Evolutionary conservation across 1,140 invertebrate genomes (phyloP).

Genomic region (Pseudachorutes palmiensis): DNA sequence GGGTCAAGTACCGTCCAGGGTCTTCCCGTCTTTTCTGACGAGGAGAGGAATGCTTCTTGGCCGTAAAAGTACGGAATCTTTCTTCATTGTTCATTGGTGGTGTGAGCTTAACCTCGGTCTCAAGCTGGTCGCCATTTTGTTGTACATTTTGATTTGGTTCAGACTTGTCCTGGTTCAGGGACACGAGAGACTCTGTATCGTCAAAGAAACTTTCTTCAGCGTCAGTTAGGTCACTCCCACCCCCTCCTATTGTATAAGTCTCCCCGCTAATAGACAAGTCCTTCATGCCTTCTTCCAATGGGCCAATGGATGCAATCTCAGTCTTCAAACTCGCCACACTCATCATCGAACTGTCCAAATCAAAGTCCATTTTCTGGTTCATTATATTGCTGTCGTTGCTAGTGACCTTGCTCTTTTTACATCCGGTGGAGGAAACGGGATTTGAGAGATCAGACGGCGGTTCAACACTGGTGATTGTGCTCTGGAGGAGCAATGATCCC

Average conservation of each 20-base stretch:
- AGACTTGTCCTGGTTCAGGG: background rate
- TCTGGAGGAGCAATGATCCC: background rate
- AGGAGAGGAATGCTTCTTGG: slow-evolving; percentile 2
- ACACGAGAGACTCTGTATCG: background rate
- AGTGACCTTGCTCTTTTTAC: background rate
- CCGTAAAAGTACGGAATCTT: background rate
- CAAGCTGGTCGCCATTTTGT: background rate
- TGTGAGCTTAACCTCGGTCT: background rate
- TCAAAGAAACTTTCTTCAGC: slow-evolving; percentile 11
- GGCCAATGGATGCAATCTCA: slow-evolving; percentile 2
- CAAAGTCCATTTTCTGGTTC: slow-evolving; percentile 7
- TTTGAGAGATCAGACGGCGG: background rate
- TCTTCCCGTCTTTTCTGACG: slow-evolving; percentile 3
- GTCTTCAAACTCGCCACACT: slow-evolving; percentile 14
- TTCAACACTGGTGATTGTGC: background rate
- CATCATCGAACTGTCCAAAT: slow-evolving; percentile 18
- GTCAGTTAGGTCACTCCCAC: background rate
- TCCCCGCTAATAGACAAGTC: slow-evolving; percentile 3
- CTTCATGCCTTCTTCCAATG: slow-evolving; percentile 2
- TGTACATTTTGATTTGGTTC: background rate
- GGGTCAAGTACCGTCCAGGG: slow-evolving; percentile 9
- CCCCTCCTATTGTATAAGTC: slow-evolving; percentile 6
- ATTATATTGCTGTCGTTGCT: background rate
- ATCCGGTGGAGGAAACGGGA: background rate
- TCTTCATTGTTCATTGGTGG: background rate